Conservation (phyloP, 2,888 invertebrate species). For the Eupithecia vulgata region DNA sequence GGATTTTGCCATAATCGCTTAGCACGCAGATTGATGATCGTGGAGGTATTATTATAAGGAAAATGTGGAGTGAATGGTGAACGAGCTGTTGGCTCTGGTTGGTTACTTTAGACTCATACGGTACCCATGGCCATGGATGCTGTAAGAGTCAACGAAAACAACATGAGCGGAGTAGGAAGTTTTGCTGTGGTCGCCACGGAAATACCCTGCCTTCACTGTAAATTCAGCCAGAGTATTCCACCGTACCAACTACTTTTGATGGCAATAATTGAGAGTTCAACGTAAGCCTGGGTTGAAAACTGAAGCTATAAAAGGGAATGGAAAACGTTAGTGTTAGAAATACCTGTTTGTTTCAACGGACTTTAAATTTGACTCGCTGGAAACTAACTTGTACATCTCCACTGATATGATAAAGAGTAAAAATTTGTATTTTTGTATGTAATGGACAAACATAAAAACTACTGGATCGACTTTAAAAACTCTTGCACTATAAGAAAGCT, state of each 20-base stretch:
- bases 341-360: constrained; percentile 26
- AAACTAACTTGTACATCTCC: too few species aligned
- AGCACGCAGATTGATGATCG: too few species aligned
- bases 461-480: too few species aligned
- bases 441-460: too few species aligned
- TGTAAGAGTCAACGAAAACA: too few species aligned
- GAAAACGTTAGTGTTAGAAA: constrained; percentile 28
- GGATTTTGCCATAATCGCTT: too few species aligned
- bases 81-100: too few species aligned
- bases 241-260: constrained; percentile 40
- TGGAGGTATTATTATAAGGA: too few species aligned
- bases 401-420: too few species aligned
- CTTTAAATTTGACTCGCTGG: neutral
- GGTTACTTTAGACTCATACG: neutral
- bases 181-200: neutral
- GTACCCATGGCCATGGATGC: neutral
- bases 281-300: constrained; percentile 26
- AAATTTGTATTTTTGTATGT: too few species aligned
- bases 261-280: constrained; percentile 40
- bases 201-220: constrained; percentile 4
- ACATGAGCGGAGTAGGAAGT: neutral
- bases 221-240: constrained; percentile 14
- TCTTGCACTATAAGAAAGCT: too few species aligned
- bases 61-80: too few species aligned
- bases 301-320: constrained; percentile 48